Conservation (phyloP, 1,140 invertebrate genomes). For the Plutomurus gul region DNA sequence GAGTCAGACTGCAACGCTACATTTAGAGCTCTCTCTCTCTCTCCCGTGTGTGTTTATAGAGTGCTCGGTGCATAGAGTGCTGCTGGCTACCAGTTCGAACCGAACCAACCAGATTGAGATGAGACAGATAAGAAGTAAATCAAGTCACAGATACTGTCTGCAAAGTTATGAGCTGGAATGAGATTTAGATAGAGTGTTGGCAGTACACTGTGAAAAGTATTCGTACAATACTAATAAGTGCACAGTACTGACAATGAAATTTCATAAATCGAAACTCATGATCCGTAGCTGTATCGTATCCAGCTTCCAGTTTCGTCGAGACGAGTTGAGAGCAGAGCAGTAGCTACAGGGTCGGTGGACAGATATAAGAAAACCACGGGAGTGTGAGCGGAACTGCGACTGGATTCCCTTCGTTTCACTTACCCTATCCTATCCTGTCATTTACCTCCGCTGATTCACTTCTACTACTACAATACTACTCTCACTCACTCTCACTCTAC, state of each 20-base stretch:
- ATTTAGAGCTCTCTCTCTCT: too few relatives aligned
- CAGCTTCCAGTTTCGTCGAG: neutral
- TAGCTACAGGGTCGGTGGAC: neutral
- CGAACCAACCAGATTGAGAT: too few relatives aligned
- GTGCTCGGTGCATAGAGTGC: too few relatives aligned
- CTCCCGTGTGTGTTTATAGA: too few relatives aligned
- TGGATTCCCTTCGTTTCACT: slow-evolving; percentile 53
- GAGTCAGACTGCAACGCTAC: too few relatives aligned
- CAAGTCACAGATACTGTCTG: too few relatives aligned
- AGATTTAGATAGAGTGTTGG: too few relatives aligned
- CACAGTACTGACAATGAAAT: slow-evolving; percentile 11
- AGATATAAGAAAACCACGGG: slow-evolving; percentile 37
- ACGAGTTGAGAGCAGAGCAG: neutral
- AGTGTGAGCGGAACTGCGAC: slow-evolving; percentile 53
- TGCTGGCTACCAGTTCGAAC: too few relatives aligned
- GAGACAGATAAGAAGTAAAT: too few relatives aligned
- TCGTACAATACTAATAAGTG: too few relatives aligned
- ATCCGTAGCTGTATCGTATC: slow-evolving; percentile 11
- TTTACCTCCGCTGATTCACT: slow-evolving; percentile 14
- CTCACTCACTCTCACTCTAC: neutral
- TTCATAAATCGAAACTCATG: slow-evolving; percentile 15
- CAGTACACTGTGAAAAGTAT: too few relatives aligned
- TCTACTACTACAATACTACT: neutral
- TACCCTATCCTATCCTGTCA: slow-evolving; percentile 42
- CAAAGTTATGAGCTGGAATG: too few relatives aligned